Percentiles rank a stretch among this genome's conserved stretches.
Evolutionary conservation across 2,888 invertebrate genomes (phyloP).

Genomic region (Drosophila mayaguana): DNA sequence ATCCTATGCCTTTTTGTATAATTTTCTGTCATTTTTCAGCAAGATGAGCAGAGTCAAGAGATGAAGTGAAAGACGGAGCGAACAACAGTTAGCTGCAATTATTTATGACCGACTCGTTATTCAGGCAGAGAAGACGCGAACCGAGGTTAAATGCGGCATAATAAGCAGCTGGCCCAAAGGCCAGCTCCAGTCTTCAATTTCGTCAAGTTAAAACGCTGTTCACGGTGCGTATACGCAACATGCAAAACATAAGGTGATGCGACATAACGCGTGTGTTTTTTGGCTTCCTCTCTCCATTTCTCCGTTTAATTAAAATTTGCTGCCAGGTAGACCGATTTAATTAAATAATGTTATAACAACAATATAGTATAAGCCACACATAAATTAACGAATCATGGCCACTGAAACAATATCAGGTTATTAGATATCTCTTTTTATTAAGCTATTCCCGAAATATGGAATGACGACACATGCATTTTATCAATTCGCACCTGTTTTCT

Average conservation of each 20-base stretch:
- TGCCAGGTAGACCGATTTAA: not conserved
- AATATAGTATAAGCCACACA: not conserved
- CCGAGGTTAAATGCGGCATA: conserved; percentile 73
- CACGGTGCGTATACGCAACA: conserved; percentile 49
- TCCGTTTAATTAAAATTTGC: not conserved
- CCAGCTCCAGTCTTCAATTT: conserved; percentile 48
- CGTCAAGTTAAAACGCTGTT: not conserved
- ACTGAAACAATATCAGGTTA: too few species aligned
- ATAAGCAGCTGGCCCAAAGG: conserved; percentile 64
- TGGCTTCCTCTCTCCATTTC: not conserved
- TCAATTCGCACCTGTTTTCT: conserved; percentile 2
- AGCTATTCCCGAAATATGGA: not conserved
- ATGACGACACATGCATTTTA: not conserved
- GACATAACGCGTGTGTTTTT: not conserved
- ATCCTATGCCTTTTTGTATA: conserved; percentile 44
- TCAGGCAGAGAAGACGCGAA: conserved; percentile 44
- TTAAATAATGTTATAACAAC: conserved; percentile 1
- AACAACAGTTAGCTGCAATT: conserved; percentile 70
- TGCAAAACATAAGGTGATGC: not conserved
- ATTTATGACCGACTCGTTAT: conserved; percentile 63
- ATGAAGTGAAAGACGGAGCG: conserved; percentile 11
- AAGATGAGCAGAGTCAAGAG: conserved; percentile 27
- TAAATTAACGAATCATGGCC: conserved; percentile 1
- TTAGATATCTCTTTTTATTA: not conserved
- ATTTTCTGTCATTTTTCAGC: conserved; percentile 70